Percentiles rank a stretch among this genome's conserved stretches.
phyloP scores from a whole-genome alignment of 92 coral and sea anemone genomes.

The Plumapathes pennacea region DNA sequence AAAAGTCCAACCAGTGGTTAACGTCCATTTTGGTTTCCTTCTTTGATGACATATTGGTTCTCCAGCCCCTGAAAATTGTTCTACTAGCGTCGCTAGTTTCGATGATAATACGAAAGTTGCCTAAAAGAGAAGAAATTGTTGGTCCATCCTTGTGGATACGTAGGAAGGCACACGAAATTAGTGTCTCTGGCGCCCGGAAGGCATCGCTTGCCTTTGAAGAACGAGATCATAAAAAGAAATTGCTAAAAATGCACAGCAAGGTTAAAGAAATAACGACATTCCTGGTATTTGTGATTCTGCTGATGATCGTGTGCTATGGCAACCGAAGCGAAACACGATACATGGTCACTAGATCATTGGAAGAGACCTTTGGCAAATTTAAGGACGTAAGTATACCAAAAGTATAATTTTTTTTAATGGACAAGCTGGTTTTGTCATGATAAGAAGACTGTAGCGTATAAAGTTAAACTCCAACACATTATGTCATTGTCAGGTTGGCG shows the following conservation, averaged over 20 bases:
- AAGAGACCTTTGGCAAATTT: constrained; percentile 40
- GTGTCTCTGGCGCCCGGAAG: too few species aligned
- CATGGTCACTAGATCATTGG: constrained; percentile 28
- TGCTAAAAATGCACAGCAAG: constrained; percentile 17
- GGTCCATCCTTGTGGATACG: background rate
- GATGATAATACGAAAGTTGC: background rate
- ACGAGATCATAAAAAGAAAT: constrained; percentile 11
- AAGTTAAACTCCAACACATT: background rate
- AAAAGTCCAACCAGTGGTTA: constrained; percentile 48
- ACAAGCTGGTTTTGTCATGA: too few species aligned
- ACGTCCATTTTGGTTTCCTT: constrained; percentile 39
- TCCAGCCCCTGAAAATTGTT: constrained; percentile 37
- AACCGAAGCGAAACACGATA: constrained; percentile 46
- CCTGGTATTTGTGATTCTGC: constrained; percentile 37
- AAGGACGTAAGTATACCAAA: constrained; percentile 15
- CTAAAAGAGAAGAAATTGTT: background rate
- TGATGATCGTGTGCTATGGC: constrained; percentile 43
- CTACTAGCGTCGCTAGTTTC: constrained; percentile 7
- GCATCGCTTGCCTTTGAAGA: constrained; percentile 6
- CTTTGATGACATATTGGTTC: constrained; percentile 43
- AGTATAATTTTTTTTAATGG: too few species aligned
- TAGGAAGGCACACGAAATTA: background rate
- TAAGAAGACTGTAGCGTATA: background rate
- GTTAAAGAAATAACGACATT: constrained; percentile 34
- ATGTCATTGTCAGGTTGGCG: constrained; percentile 36